Evolutionary conservation across 2,888 invertebrate genomes (phyloP).

Genomic region (Aporophyla nigra): DNA sequence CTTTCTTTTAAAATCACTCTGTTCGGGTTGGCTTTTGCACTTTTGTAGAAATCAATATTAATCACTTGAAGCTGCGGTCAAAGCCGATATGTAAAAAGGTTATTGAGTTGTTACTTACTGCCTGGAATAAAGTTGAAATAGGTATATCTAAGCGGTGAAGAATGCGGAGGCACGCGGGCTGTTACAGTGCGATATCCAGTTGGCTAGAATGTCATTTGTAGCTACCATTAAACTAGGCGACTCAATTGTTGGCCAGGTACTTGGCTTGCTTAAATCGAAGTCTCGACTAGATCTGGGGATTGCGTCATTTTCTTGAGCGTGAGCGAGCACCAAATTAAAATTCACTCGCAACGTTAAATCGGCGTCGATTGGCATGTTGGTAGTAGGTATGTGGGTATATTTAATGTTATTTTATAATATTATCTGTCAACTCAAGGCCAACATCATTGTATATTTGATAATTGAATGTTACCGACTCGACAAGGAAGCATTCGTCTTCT

Average conservation of each 20-base stretch:
- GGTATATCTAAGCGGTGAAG: constrained; percentile 26
- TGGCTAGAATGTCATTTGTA: constrained; percentile 59
- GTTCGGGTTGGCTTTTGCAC: constrained; percentile 67
- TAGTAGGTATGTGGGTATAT: constrained; percentile 47
- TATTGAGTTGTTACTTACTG: constrained; percentile 21
- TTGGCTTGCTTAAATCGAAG: constrained; percentile 67
- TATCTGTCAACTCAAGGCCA: constrained; percentile 58
- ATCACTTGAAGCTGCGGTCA: constrained; percentile 52
- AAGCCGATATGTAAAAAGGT: constrained; percentile 41
- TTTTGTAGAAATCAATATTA: constrained; percentile 73
- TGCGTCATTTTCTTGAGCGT: constrained; percentile 74
- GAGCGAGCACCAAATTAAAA: constrained; percentile 72
- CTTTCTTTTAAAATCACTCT: constrained; percentile 79
- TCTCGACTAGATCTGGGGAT: constrained; percentile 73
- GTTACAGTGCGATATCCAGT: constrained; percentile 36
- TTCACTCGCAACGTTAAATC: constrained; percentile 68
- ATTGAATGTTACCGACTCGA: constrained; percentile 53
- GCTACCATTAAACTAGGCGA: constrained; percentile 57
- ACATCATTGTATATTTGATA: constrained; percentile 50
- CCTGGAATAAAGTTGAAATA: constrained; percentile 12
- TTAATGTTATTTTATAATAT: constrained; percentile 57
- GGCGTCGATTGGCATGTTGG: constrained; percentile 58
- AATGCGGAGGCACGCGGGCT: constrained; percentile 51
- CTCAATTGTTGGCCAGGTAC: constrained; percentile 61
- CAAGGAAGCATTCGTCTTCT: constrained; percentile 22